These are phyloP conservation scores for Cyphomyrus discorhynchus DNA, from an alignment of 2,113 vertebrate genomes.

Conservation along the genomic window DNA sequence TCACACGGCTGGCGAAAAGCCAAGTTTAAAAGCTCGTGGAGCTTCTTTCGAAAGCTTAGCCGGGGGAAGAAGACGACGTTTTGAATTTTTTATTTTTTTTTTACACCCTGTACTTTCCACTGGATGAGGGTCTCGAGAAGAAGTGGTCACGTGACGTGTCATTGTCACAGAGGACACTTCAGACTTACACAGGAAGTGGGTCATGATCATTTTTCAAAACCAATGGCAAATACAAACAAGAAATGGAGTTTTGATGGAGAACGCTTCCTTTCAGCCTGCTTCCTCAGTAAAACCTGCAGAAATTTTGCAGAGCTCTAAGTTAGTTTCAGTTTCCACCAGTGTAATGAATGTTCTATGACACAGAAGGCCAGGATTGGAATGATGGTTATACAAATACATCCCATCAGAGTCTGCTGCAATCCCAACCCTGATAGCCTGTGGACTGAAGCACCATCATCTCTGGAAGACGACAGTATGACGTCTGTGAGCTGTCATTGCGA, in stretches of 20 bases:
- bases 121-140: background rate
- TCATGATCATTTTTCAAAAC: background rate
- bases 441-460: background rate
- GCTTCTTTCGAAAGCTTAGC: background rate
- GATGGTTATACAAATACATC: background rate
- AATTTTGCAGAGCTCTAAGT: background rate
- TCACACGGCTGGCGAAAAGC: conserved; percentile 3
- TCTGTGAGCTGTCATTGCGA: background rate
- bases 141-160: background rate
- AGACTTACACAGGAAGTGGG: background rate
- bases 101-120: background rate
- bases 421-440: background rate
- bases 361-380: background rate
- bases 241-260: background rate
- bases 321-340: background rate
- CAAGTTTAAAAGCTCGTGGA: background rate
- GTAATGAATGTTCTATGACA: background rate
- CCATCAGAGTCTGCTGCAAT: background rate
- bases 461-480: background rate
- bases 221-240: background rate
- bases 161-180: background rate
- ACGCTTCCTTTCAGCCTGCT: background rate
- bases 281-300: background rate
- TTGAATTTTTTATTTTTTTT: background rate
- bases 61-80: no score